phyloP scores from a whole-genome alignment of 2,888 invertebrate genomes.

The Athripsodes cinereus region DNA sequence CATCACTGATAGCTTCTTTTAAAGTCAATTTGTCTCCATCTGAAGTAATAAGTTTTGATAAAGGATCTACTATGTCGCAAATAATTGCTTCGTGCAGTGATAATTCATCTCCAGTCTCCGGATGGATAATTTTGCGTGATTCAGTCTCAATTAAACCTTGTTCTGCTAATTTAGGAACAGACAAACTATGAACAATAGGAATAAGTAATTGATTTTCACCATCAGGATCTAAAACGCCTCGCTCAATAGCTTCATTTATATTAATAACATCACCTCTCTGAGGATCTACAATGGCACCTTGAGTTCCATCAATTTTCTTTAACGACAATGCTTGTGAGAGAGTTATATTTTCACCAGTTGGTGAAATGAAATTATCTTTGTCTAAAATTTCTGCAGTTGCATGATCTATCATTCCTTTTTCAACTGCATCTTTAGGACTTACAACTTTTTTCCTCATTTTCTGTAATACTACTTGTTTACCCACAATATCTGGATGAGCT shows the following conservation, averaged over 20 bases:
- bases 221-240: conserved; percentile 74
- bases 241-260: conserved; percentile 76
- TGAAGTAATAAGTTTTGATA: conserved; percentile 62
- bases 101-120: conserved; percentile 75
- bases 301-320: conserved; percentile 64
- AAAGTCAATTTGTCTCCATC: conserved; percentile 62
- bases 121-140: conserved; percentile 74
- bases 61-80: conserved; percentile 81
- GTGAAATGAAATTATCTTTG: conserved; percentile 51
- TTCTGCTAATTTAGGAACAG: conserved; percentile 75
- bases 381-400: conserved; percentile 67
- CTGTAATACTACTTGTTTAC: conserved; percentile 65
- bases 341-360: conserved; percentile 56
- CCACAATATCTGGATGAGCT: conserved; percentile 54
- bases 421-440: conserved; percentile 68
- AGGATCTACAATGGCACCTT: conserved; percentile 78
- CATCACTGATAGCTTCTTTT: conserved; percentile 66
- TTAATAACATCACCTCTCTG: conserved; percentile 72
- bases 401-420: conserved; percentile 72
- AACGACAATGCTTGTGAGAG: conserved; percentile 70
- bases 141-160: conserved; percentile 78
- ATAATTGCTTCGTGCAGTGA: conserved; percentile 78
- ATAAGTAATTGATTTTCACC: conserved; percentile 70
- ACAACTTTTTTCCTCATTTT: conserved; percentile 73
- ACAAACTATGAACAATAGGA: conserved; percentile 73